phyloP scores from a whole-genome alignment of 2,888 invertebrate species.

The Cosmia pyralina region DNA sequence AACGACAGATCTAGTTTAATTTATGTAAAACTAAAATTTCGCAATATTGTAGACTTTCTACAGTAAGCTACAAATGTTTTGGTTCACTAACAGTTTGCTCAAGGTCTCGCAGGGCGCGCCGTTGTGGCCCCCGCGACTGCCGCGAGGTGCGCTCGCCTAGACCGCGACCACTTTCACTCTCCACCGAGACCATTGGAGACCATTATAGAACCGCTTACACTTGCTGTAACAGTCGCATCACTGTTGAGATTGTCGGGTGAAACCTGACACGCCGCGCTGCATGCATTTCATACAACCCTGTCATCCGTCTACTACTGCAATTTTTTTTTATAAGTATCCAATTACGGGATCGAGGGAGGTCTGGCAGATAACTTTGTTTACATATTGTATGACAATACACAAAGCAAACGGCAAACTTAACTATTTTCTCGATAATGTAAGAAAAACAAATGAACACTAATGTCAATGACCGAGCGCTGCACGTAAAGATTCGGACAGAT shows the following conservation, averaged over 20 bases:
- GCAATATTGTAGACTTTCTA: slow-evolving; percentile 38
- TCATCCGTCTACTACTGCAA: slow-evolving; percentile 54
- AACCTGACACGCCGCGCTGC: slow-evolving; percentile 55
- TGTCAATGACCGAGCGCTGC: slow-evolving; percentile 63
- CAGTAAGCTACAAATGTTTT: slow-evolving; percentile 49
- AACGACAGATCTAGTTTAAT: slow-evolving; percentile 16
- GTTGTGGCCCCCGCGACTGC: slow-evolving; percentile 44
- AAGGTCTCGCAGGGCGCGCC: slow-evolving; percentile 70
- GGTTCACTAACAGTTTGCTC: slow-evolving; percentile 64
- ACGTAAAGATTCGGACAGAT: slow-evolving; percentile 62
- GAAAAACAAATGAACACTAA: slow-evolving; percentile 57
- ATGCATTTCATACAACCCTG: slow-evolving; percentile 54
- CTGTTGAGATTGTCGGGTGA: slow-evolving; percentile 61
- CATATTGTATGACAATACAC: slow-evolving; percentile 44
- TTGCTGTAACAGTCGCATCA: slow-evolving; percentile 62
- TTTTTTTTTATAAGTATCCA: slow-evolving; percentile 49
- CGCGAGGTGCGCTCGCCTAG: slow-evolving; percentile 76
- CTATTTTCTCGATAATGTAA: slow-evolving; percentile 54
- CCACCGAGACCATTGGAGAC: slow-evolving; percentile 75
- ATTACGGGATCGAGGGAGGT: slow-evolving; percentile 61
- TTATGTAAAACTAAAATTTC: slow-evolving; percentile 19
- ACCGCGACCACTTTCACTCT: slow-evolving; percentile 85
- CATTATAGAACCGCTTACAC: slow-evolving; percentile 68
- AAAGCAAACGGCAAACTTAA: slow-evolving; percentile 42
- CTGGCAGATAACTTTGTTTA: slow-evolving; percentile 54